Evolutionary conservation across 1,140 invertebrate genomes (phyloP), one percentile per base, ranked within the genome.

Genomic region (Chlorops oryzae): DNA sequence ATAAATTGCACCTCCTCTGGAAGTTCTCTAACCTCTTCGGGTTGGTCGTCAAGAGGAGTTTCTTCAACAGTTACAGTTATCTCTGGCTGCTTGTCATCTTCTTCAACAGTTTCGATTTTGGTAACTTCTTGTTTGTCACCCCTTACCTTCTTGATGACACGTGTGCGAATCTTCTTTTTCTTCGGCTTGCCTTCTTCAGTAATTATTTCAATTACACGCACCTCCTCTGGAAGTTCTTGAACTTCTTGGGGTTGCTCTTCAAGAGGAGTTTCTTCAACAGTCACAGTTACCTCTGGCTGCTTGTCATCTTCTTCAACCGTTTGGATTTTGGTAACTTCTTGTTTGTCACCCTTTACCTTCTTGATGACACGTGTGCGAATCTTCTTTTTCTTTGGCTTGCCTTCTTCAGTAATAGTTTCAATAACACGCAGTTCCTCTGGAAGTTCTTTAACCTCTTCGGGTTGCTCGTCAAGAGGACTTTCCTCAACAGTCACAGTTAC

Each of bases 231-330:
- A 22, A 21, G 15, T 20, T 27, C 32, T n/a, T 37, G 37, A n/a
- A 32, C 32, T 47, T 47, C 23, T 24, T 5, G 9, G n/a, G 28
- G 28, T 25, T 39, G 12, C 15, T 39, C 18, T 39, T 25, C 24
- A 25, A 10, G 10, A 5, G 22, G 24, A 5, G 25, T 28, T 24
- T 55, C 51, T 46, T 60, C 55, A 5, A 54, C 13, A 32, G 47
- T 57, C 4, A 61, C 58, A 25, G 59, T 61, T 18, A 56, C 65
- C 44, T 65, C 52, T 24, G 65, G 58, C 22, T 59, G 27, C 50
- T 65, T 57, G 18, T 61, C 64, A 37, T 68, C 59, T 55, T 74
- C 65, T 58, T 73, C 65, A 13, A 69, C 54, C 1, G 65, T 71
- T 4, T 71, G 59, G 42, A 68, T 65, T 45, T 62, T 55, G n/a